phyloP scores from a whole-genome alignment of 1,140 invertebrate genomes.

The Drosophila punjabiensis region DNA sequence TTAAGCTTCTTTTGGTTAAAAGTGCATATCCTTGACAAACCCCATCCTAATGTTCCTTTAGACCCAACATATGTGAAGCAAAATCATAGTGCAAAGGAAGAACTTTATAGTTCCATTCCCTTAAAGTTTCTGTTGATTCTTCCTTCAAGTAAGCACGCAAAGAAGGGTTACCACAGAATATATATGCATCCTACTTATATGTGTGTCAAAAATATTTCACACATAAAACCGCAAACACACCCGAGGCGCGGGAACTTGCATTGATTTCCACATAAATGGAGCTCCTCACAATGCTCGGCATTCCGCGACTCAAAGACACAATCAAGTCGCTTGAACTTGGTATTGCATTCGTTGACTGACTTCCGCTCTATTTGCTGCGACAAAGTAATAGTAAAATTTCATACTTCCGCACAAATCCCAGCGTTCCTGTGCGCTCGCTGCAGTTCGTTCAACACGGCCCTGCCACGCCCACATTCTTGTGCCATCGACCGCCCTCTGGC shows the following conservation, averaged over 20 bases:
- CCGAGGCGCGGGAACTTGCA: slow-evolving; percentile 41
- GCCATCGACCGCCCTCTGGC: slow-evolving; percentile 43
- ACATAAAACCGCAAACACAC: slow-evolving; percentile 35
- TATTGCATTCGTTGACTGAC: slow-evolving; percentile 75
- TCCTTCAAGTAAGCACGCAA: background rate
- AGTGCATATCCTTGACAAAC: too few species aligned
- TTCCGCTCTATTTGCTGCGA: slow-evolving; percentile 80
- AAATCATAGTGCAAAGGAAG: background rate
- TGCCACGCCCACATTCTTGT: slow-evolving; percentile 62
- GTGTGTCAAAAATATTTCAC: slow-evolving; percentile 44
- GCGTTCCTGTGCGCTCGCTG: slow-evolving; percentile 11
- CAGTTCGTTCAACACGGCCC: background rate
- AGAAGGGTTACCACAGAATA: background rate
- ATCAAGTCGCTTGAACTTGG: slow-evolving; percentile 67
- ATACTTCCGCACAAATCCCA: slow-evolving; percentile 78
- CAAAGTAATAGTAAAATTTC: slow-evolving; percentile 82
- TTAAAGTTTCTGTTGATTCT: too few species aligned
- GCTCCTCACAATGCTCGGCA: background rate
- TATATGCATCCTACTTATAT: background rate
- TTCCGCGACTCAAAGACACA: slow-evolving; percentile 57
- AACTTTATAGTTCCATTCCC: background rate
- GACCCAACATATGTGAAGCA: background rate
- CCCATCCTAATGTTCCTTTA: background rate
- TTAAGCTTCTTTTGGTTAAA: too few species aligned
- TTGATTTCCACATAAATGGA: slow-evolving; percentile 50